These are phyloP conservation scores for Raphicerus campestris DNA, from an alignment of 2,113 vertebrate genomes.

Conservation along the genomic window DNA sequence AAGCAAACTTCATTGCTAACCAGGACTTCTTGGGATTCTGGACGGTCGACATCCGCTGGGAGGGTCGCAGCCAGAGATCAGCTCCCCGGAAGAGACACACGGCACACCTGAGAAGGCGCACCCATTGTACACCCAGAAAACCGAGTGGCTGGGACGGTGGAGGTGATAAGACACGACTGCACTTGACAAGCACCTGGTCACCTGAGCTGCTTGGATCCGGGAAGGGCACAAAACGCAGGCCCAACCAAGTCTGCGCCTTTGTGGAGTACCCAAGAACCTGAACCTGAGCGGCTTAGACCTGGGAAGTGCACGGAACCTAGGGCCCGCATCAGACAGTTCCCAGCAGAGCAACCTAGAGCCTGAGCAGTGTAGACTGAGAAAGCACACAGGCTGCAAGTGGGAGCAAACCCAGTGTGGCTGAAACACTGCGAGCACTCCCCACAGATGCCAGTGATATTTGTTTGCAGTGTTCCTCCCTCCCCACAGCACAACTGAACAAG, in stretches of 20 bases:
- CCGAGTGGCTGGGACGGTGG: rapidly evolving
- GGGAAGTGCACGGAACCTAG: too few relatives aligned
- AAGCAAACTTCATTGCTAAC: background rate
- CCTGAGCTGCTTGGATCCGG: background rate
- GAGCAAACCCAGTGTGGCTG: background rate
- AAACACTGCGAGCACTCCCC: background rate
- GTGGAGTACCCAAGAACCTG: background rate
- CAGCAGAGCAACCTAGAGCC: background rate
- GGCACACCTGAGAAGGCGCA: too few relatives aligned
- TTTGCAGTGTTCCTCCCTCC: background rate
- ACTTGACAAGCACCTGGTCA: background rate
- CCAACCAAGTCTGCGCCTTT: background rate
- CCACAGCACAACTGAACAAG: background rate
- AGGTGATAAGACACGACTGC: background rate
- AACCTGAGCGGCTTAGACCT: background rate
- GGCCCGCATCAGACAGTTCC: background rate
- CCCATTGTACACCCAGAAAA: background rate
- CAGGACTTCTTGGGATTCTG: background rate
- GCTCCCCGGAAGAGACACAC: too few relatives aligned
- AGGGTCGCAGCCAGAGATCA: background rate
- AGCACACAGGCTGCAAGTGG: rapidly evolving
- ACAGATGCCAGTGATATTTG: background rate
- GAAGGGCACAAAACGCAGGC: background rate
- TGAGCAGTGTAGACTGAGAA: background rate
- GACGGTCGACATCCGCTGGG: rapidly evolving